Base-by-base conservation (phyloP, 2,113 vertebrate species). In the Gymnarchus niloticus region DNA sequence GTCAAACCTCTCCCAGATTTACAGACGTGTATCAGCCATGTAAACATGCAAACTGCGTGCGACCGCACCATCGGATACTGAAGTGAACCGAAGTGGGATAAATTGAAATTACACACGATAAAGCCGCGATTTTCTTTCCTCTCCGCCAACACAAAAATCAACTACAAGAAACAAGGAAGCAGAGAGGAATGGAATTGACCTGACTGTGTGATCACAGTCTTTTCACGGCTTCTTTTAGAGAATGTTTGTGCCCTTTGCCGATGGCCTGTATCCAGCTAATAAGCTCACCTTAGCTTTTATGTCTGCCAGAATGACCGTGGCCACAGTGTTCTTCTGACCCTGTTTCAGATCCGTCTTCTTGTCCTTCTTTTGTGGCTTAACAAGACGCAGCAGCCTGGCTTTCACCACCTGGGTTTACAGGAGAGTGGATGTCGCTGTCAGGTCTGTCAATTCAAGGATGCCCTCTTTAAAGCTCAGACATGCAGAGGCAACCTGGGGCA, bases 291-390 rank as follows among this genome's bases (percentile, higher is more conserved):
- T 96, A 61, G 95, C 93, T 91, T 97, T 97, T 83, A 95, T 93
- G 86, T 98, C 96, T 91, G 97, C 96, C 49, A 98, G 92, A 85
- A 96, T 95, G 88, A 99, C 94, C 0, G 97, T 98, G 84, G 97
- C 96, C 0, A 99, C 96, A 81, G 95, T 96, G 88, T 94, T 95
- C 0, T 94, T 90, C 51, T 95, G 95, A 84, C 95, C 95, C 90
- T 94, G 88, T 49, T 52, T 25, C 82, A 77, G 85, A 57, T 90
- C 83, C 3, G 49, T 59, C 82, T 83, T 48, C 51, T 85, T 76
- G 25, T 96, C 95, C 0, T 95, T 95, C 85, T 96, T 96, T 89
- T 96, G 95, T 5, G 95, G 94, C 56, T 92, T 92, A 89, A 98
- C 91, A 33, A 92, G 88, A 59, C 95, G 93, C 89, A 95, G 95